Percentiles rank a stretch among this genome's conserved stretches.
Evolutionary conservation across 2,797 vertebrate species (phyloP).

Genomic region (Eidolon dupreanum): DNA sequence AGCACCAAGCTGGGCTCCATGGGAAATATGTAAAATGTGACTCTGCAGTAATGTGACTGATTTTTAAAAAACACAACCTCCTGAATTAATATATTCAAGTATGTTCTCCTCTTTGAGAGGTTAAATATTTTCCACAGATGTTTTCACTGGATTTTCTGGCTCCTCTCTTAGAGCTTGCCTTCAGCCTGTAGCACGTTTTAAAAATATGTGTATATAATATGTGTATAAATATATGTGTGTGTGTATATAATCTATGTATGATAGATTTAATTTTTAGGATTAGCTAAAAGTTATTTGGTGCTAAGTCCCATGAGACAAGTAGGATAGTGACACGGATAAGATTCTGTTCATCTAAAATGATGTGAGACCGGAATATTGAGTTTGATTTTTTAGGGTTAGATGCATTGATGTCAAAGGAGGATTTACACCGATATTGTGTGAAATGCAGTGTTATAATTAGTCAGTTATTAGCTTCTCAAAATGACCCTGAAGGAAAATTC

Average conservation of each 20-base stretch:
- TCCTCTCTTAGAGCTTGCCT: not conserved
- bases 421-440: not conserved
- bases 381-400: not conserved
- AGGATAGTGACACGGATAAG: not conserved
- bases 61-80: not conserved
- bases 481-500: not conserved
- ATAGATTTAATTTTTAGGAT: constrained; percentile 42
- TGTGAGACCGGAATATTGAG: not conserved
- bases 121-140: not conserved
- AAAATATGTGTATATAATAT: not conserved
- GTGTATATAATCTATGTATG: not conserved
- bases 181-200: not conserved
- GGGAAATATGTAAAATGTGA: not conserved
- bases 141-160: not conserved
- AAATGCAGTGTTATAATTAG: not conserved
- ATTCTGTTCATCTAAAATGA: not conserved
- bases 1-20: not conserved
- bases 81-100: not conserved
- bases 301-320: not conserved
- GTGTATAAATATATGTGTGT: not conserved
- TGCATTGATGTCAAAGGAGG: not conserved
- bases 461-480: not conserved
- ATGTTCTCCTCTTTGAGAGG: not conserved
- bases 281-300: not conserved
- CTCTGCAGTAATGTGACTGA: not conserved